These are phyloP conservation scores for Hymenochirus boettgeri DNA, from an alignment of 2,113 vertebrate genomes.

Conservation along the genomic window DNA sequence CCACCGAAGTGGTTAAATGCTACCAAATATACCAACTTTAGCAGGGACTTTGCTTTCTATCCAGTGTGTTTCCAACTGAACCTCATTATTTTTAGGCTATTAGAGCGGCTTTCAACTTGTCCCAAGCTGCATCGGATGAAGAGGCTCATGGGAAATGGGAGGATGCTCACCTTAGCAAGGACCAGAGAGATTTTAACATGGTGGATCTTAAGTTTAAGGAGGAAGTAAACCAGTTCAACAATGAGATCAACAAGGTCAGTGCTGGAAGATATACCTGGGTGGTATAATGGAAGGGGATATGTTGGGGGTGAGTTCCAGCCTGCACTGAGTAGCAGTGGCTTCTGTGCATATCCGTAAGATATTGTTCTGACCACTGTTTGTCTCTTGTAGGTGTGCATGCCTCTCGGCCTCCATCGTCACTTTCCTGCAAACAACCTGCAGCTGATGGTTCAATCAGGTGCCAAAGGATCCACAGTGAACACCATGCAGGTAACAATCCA, in stretches of 20 bases:
- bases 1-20: too few species aligned
- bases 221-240: slow-evolving; percentile 87
- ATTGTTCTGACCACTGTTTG: too few species aligned
- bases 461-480: slow-evolving; percentile 96
- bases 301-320: too few species aligned
- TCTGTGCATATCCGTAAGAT: too few species aligned
- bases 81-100: slow-evolving; percentile 66
- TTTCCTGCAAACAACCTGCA: slow-evolving; percentile 97
- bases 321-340: too few species aligned
- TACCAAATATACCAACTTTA: too few species aligned
- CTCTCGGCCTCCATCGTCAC: slow-evolving; percentile 80
- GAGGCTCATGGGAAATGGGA: slow-evolving; percentile 83
- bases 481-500: slow-evolving; percentile 85
- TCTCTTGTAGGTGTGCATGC: slow-evolving; percentile 85
- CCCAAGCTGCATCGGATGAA: slow-evolving; percentile 56
- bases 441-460: slow-evolving; percentile 96
- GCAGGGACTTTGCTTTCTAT: too few species aligned
- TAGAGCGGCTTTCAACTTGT: slow-evolving; percentile 78
- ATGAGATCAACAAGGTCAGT: slow-evolving; percentile 90
- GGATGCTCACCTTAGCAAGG: slow-evolving; percentile 86
- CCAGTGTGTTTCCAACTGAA: too few species aligned
- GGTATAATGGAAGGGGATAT: too few species aligned
- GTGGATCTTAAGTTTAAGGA: slow-evolving; percentile 96
- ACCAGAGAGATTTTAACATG: slow-evolving; percentile 89
- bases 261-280: too few species aligned